These are phyloP conservation scores for Stegodyphus mimosarum DNA, from an alignment of 1,140 invertebrate genomes.

Conservation along the genomic window DNA sequence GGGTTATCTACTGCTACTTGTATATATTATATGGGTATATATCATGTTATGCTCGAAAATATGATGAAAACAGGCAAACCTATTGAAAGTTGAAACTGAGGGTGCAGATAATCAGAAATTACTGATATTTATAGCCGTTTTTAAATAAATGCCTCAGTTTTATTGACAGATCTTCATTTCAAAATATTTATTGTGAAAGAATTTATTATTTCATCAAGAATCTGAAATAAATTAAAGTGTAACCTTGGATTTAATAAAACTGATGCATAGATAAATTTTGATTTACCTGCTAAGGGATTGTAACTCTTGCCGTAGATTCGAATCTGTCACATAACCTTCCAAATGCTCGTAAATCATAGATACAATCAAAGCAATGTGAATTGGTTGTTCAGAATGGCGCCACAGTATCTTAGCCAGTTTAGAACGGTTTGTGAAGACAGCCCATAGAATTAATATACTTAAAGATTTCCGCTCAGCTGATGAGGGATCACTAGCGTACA, in stretches of 20 bases:
- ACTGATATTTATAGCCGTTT: too few species aligned
- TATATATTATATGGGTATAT: too few species aligned
- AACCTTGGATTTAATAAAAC: not conserved
- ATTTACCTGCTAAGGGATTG: slow-evolving; percentile 56
- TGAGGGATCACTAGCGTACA: slow-evolving; percentile 64
- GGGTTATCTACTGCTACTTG: too few species aligned
- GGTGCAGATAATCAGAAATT: too few species aligned
- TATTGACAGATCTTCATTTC: too few species aligned
- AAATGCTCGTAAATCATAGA: slow-evolving; percentile 64
- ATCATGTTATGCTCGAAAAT: too few species aligned
- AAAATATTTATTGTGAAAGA: too few species aligned
- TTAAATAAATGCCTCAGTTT: too few species aligned
- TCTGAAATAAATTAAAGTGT: too few species aligned
- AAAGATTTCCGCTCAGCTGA: slow-evolving; percentile 66
- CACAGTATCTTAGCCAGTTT: slow-evolving; percentile 68
- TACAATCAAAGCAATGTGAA: slow-evolving; percentile 68
- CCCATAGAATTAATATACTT: slow-evolving; percentile 65
- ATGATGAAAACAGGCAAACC: too few species aligned
- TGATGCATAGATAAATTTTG: not conserved
- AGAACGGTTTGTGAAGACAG: slow-evolving; percentile 64
- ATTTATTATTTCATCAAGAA: too few species aligned
- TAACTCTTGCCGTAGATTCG: slow-evolving; percentile 60
- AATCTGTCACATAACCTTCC: slow-evolving; percentile 60
- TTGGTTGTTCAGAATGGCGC: slow-evolving; percentile 68
- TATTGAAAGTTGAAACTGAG: too few species aligned